phyloP scores from a whole-genome alignment of 2,888 invertebrate genomes.

The Callyntrura guangdongensis region DNA sequence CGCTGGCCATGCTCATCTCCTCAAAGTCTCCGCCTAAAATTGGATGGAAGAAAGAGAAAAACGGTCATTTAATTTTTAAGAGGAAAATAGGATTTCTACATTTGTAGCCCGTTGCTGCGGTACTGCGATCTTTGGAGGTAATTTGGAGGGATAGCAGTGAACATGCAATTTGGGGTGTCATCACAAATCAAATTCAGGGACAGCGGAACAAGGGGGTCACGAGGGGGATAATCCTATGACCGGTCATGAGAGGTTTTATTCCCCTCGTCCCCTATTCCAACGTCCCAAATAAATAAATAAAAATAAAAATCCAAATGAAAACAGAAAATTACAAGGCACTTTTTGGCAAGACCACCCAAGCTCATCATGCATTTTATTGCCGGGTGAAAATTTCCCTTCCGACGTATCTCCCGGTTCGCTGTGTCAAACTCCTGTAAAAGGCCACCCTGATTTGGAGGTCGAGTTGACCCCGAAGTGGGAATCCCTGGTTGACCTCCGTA shows the following conservation, averaged over 20 bases:
- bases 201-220: no score
- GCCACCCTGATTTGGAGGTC: not conserved
- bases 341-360: slow-evolving; percentile 78
- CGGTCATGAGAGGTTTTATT: no score
- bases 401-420: not conserved
- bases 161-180: slow-evolving; percentile 10
- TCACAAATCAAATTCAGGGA: not conserved
- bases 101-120: not conserved
- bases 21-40: slow-evolving; percentile 84
- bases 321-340: slow-evolving; percentile 79
- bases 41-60: not conserved
- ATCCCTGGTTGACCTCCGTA: slow-evolving; percentile 30
- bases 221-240: no score
- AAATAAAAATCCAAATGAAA: not conserved
- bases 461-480: not conserved
- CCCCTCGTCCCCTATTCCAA: not conserved
- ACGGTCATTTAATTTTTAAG: slow-evolving; percentile 3
- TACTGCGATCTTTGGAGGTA: not conserved
- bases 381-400: not conserved
- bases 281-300: not conserved
- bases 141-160: not conserved
- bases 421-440: not conserved
- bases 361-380: slow-evolving; percentile 76
- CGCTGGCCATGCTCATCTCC: slow-evolving; percentile 84
- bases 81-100: not conserved